These are phyloP conservation scores for Lepus oiostolus DNA, from an alignment of 2,797 vertebrate genomes.

Conservation along the genomic window DNA sequence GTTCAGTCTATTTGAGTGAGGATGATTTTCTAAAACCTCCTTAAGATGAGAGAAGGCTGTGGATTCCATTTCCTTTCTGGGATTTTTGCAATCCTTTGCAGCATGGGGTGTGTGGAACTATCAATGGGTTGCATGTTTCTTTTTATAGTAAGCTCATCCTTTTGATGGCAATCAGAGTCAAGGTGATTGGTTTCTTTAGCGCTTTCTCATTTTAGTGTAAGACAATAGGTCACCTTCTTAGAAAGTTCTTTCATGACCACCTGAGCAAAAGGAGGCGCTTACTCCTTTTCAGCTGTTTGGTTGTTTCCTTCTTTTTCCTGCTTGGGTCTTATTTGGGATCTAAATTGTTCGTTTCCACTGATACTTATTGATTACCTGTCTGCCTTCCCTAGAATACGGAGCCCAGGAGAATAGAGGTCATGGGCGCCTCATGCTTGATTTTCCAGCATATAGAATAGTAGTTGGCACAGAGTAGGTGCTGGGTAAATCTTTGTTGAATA, in stretches of 20 bases:
- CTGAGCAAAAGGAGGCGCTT: neutral
- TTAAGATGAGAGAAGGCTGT: neutral
- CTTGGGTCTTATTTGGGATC: neutral
- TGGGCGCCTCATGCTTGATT: neutral
- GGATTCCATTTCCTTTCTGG: neutral
- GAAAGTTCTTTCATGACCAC: neutral
- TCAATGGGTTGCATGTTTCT: neutral
- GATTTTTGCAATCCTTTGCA: neutral
- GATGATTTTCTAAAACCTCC: slow-evolving; percentile 33
- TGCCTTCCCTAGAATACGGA: neutral
- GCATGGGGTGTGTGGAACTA: neutral
- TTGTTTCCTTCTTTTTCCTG: neutral
- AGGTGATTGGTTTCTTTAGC: neutral
- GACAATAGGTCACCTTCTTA: slow-evolving; percentile 13
- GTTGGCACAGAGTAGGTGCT: neutral
- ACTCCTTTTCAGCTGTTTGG: neutral
- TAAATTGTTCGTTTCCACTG: slow-evolving; percentile 7
- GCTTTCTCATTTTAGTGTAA: neutral
- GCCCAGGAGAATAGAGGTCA: neutral
- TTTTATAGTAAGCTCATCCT: slow-evolving; percentile 50
- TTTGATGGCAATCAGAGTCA: slow-evolving; percentile 49
- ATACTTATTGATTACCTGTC: neutral
- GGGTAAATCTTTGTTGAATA: slow-evolving; percentile 49
- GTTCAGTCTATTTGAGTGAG: neutral
- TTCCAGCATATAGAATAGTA: neutral